Base-by-base conservation (phyloP, 2,797 vertebrate species). In the Diceros bicornis region DNA sequence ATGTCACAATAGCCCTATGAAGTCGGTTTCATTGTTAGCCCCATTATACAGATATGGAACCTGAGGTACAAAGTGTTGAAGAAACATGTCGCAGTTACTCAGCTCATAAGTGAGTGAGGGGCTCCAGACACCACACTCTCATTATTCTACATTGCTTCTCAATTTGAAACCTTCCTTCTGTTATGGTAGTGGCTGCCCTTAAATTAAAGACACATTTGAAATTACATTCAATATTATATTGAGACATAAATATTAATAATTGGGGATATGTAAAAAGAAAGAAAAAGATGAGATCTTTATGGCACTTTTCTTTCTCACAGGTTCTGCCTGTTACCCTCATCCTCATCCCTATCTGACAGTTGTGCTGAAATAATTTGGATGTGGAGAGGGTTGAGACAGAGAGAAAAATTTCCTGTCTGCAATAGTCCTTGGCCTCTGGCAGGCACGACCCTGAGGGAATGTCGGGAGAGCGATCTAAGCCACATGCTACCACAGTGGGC, bases 291-390 rank as follows among this genome's bases (percentile, higher is more conserved):
- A 86, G 55, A 71, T 71, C 10, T 50, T 68, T 32, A 41, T 29
- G 23, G 5, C 8, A 64, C 10, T 81, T 81, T 92, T 1, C 6
- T 94, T 75, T 32, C 9, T 32, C 79, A 14, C 6, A 17, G 34
- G 55, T 91, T 47, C 18, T 86, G 13, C 23, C 55, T 84, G 91
- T 88, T 75, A 57, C 4, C 3, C 3, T 57, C 29, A 29, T 10
- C 7, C 3, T 88, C 11, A 69, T 3, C 13, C 13, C 1, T 61
- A 7, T 47, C 52, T 84, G 8, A 88, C 3, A 79, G 5, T 66
- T 68, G 29, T 55, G 10, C 5, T 82, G 11, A 95, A 93, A 69
- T 75, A 32, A 71, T 87, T 97, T 74, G 32, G 4, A 77, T 50
- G 21, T 77, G 13, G 47, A 66, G 17, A 29, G 20, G 9, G 6